Percentiles rank a stretch among this genome's conserved stretches.
Conservation (phyloP, 2,797 vertebrate genomes). For the Coregonus ussuriensis region DNA sequence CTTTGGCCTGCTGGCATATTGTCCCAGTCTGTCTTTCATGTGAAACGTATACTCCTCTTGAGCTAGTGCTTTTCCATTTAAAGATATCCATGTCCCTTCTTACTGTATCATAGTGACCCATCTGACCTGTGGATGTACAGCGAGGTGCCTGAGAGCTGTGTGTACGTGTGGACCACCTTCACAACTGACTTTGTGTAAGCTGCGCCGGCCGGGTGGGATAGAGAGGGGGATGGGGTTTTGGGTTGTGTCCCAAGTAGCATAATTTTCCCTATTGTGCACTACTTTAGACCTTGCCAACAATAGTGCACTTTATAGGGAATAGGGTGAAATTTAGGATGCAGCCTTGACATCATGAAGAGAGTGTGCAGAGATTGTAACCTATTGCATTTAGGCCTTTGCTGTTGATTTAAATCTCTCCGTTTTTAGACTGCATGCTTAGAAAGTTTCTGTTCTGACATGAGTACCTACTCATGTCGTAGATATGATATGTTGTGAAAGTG, state of each 20-base stretch:
- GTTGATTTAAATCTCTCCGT: slow-evolving; percentile 54
- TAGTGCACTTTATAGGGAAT: not conserved
- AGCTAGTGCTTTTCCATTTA: slow-evolving; percentile 62
- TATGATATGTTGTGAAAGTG: slow-evolving; percentile 69
- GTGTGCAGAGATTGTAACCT: slow-evolving; percentile 20
- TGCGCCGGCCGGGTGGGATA: not conserved
- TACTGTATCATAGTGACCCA: slow-evolving; percentile 70
- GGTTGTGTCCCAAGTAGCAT: not conserved
- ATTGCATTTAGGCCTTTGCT: slow-evolving; percentile 47
- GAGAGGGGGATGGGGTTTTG: not conserved
- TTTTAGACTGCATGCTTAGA: slow-evolving; percentile 72
- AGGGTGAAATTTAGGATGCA: not conserved
- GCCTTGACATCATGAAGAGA: not conserved
- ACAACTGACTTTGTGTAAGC: not conserved
- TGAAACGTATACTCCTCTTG: slow-evolving; percentile 60
- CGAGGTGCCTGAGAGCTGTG: slow-evolving; percentile 38
- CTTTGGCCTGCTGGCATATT: not conserved
- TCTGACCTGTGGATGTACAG: slow-evolving; percentile 42
- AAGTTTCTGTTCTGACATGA: slow-evolving; percentile 72
- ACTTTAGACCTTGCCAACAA: not conserved
- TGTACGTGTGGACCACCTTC: not conserved
- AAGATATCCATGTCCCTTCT: slow-evolving; percentile 62
- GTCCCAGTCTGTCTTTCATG: slow-evolving; percentile 66
- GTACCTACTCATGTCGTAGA: slow-evolving; percentile 60
- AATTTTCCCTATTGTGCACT: not conserved